Percentiles rank a stretch among this genome's conserved stretches.
These are phyloP conservation scores for Lepidothrix coronata DNA, from an alignment of 2,113 vertebrate species.

Conservation along the genomic window DNA sequence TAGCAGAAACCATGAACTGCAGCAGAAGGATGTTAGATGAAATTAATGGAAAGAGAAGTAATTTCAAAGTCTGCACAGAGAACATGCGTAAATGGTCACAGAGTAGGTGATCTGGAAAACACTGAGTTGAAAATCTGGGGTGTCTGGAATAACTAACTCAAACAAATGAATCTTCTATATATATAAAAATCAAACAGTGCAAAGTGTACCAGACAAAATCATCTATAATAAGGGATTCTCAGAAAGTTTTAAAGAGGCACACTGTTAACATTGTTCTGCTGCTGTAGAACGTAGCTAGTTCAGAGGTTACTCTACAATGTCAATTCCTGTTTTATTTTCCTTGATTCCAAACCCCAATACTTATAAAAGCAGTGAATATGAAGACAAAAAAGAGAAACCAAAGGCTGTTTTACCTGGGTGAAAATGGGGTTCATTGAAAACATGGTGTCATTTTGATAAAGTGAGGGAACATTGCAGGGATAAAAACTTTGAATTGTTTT, in stretches of 20 bases:
- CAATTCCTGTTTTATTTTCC: not conserved
- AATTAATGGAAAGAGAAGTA: not conserved
- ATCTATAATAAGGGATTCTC: not conserved
- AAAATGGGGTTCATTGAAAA: not conserved
- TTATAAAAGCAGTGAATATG: not conserved
- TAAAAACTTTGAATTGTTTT: not conserved
- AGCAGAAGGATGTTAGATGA: not conserved
- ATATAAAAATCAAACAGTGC: not conserved
- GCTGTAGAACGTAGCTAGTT: not conserved
- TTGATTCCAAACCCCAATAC: not conserved
- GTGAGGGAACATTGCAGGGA: not conserved
- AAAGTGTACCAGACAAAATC: not conserved
- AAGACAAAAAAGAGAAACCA: not conserved
- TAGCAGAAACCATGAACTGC: not conserved
- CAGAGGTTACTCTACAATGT: not conserved
- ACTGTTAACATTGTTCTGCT: not conserved
- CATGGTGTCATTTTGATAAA: slow-evolving; percentile 17
- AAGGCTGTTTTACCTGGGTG: not conserved
- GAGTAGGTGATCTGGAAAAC: not conserved
- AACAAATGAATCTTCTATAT: not conserved
- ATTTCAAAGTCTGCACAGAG: not conserved
- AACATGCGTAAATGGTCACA: not conserved
- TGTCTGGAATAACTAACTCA: not conserved
- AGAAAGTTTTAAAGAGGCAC: not conserved
- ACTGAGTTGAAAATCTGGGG: not conserved